Evolutionary conservation across 2,113 vertebrate species (phyloP).

Genomic region (Seriola aureovittata): DNA sequence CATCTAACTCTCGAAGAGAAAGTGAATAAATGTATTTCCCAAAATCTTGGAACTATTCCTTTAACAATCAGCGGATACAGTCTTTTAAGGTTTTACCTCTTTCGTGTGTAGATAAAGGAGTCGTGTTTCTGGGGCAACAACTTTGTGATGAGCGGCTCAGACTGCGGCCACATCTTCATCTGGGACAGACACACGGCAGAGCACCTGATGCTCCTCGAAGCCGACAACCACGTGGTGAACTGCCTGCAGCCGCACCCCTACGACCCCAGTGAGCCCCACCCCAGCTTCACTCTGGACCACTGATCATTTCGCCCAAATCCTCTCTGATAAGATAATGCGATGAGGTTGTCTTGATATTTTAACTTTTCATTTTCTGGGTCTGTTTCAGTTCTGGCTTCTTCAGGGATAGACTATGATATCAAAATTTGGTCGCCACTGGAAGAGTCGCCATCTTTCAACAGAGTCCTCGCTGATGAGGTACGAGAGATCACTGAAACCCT

Average conservation of each 20-base stretch:
- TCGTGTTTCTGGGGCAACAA: conserved; percentile 99
- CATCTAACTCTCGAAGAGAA: background rate
- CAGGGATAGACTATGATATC: conserved; percentile 98
- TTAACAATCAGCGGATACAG: background rate
- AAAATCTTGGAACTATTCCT: background rate
- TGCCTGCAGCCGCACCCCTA: conserved; percentile 98
- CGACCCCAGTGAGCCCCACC: conserved; percentile 91
- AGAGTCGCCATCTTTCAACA: conserved; percentile 93
- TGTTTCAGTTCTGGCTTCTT: conserved; percentile 95
- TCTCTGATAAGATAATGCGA: too few relatives aligned
- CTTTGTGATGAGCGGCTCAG: conserved; percentile 98
- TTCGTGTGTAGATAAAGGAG: conserved; percentile 92
- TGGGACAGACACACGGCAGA: conserved; percentile 97
- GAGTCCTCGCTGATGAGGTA: conserved; percentile 96
- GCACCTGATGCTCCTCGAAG: conserved; percentile 97
- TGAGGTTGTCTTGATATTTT: accelerated
- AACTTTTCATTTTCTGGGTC: conserved; percentile 11
- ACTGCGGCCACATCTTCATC: conserved; percentile 98
- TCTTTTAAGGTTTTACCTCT: background rate
- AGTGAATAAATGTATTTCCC: background rate
- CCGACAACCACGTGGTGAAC: conserved; percentile 99
- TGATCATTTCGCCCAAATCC: too few relatives aligned
- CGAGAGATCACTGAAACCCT: conserved; percentile 28
- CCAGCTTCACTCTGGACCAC: background rate
- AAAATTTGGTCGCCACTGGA: conserved; percentile 98